Base-by-base conservation (phyloP, 2,797 vertebrate genomes). In the Acanthis flammea region DNA sequence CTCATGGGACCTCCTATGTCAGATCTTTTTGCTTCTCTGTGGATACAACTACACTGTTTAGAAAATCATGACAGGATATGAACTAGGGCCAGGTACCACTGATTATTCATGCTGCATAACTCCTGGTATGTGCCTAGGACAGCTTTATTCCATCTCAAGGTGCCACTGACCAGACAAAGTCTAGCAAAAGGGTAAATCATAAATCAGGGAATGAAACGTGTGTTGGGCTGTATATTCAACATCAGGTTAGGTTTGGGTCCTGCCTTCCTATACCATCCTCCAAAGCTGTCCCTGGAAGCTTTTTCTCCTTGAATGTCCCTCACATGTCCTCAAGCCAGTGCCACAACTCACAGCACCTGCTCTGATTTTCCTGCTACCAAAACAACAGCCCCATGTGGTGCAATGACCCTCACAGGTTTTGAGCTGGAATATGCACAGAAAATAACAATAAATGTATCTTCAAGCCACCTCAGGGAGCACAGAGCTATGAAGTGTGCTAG, bases 181-280 rank as follows among this genome's bases (percentile, higher is more conserved):
- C 50, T 18, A 16, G 22, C 18, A 3, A 44, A 51, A 9, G 12
- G 31, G 10, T 37, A 72, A 33, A 15, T 53, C n/a, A 44, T 10
- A n/a, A 11, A 45, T 19, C 4, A 19, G 33, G 12, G 28, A 41
- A 41, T 8, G n/a, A 79, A 83, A 9, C 0, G 0, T 1, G 1
- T 33, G 4, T 15, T 72, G 33, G 45, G 10, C 9, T 73, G 0
- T 23, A 10, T 4, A 7, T 16, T 63, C 28, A 68, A 39, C 17
- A 42, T 19, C 31, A 66, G 14, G 45, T 8, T 31, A 10, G 6
- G 3, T 51, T 68, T 73, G 44, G 4, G 19, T 53, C 14, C 39
- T 48, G n/a, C 9, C 16, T 66, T 68, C 75, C n/a, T 22, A 3
- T 8, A 7, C 5, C 30, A 7, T 37, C 15, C 31, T 73, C n/a